Percentiles rank a stretch among this genome's conserved stretches.
Conservation (phyloP, 1,140 invertebrate genomes). For the Phenacoccus solenopsis region DNA sequence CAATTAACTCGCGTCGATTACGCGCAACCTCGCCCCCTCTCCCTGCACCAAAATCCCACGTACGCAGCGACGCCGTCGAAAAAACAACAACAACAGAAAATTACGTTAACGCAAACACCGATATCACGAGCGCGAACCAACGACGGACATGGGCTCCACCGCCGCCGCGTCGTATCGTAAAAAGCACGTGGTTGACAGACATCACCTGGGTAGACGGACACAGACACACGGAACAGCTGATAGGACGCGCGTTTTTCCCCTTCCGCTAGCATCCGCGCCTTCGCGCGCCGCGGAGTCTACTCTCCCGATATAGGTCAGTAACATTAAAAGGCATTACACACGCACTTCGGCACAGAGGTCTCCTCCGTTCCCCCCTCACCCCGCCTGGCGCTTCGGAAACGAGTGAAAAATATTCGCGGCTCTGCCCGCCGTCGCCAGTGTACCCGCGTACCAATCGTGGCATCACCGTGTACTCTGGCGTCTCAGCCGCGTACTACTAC, state of each 20-base stretch:
- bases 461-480: background rate
- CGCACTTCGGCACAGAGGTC: background rate
- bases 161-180: background rate
- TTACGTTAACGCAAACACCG: too few relatives aligned
- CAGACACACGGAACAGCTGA: conserved; percentile 1
- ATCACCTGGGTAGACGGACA: conserved; percentile 7
- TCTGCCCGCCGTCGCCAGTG: background rate
- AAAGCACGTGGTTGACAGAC: conserved; percentile 7
- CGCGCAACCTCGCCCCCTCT: too few relatives aligned
- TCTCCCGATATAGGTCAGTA: background rate
- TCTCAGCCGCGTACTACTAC: background rate
- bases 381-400: too few relatives aligned
- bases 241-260: background rate
- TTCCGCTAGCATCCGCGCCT: background rate
- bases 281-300: background rate
- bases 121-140: too few relatives aligned
- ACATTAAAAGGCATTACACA: conserved; percentile 11
- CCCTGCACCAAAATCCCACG: too few relatives aligned
- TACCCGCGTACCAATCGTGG: background rate
- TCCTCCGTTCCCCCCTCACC: background rate
- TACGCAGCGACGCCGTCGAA: too few relatives aligned
- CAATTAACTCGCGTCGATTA: too few relatives aligned
- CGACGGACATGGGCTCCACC: background rate
- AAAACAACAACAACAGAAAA: too few relatives aligned
- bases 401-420: too few relatives aligned